Conservation (phyloP, 2,888 invertebrate genomes). For the Cordilura impudica region DNA sequence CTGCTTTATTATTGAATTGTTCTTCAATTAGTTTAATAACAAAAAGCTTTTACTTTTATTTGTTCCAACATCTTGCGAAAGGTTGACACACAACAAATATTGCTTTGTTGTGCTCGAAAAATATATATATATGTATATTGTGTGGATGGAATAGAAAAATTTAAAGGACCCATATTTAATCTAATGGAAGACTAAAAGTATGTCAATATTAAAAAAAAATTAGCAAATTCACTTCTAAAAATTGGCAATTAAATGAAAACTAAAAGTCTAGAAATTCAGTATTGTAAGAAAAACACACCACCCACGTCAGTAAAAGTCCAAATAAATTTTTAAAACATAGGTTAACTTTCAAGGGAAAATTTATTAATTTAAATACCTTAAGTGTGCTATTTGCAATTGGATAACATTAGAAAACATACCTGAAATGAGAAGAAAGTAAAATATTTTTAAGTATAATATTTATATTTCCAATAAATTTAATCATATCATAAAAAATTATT, state of each 20-base stretch:
- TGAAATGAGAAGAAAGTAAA: neutral
- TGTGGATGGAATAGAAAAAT: neutral
- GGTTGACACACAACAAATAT: neutral
- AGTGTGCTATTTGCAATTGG: too few relatives aligned
- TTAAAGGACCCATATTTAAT: too few relatives aligned
- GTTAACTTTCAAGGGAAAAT: too few relatives aligned
- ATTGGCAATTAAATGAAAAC: too few relatives aligned
- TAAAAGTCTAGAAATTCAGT: too few relatives aligned
- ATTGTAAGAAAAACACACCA: too few relatives aligned
- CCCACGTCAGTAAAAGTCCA: too few relatives aligned
- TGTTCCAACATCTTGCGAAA: neutral
- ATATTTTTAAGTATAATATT: neutral
- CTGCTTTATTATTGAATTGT: slow-evolving; percentile 26
- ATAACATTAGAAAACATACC: neutral
- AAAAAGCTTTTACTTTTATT: slow-evolving; percentile 37
- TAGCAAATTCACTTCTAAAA: too few relatives aligned
- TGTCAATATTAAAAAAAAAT: neutral
- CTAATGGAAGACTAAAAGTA: neutral
- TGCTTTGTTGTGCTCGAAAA: neutral
- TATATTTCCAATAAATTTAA: too few relatives aligned
- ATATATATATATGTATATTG: too few relatives aligned
- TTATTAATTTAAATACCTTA: neutral
- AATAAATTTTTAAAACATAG: too few relatives aligned
- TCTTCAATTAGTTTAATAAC: slow-evolving; percentile 41
- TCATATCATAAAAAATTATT: too few relatives aligned